Conservation (phyloP, 2,797 vertebrate genomes). For the Tokudaia muenninki region DNA sequence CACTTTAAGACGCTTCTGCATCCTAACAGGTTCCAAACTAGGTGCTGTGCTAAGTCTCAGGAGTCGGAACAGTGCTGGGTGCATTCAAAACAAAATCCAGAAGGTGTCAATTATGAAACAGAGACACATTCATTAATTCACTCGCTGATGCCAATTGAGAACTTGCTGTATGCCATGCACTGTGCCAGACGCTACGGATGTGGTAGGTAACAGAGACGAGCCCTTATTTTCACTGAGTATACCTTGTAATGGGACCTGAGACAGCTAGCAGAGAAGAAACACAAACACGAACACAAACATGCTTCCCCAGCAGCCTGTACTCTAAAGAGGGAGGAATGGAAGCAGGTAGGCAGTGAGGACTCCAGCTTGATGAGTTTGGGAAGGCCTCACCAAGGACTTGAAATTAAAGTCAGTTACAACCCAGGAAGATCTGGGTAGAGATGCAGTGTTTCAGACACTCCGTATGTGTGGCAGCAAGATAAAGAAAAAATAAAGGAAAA, state of each 20-base stretch:
- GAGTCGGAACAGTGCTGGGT: background rate
- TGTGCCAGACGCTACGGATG: background rate
- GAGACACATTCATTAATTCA: background rate
- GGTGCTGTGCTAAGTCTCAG: background rate
- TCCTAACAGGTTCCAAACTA: conserved; percentile 5
- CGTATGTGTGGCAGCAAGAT: background rate
- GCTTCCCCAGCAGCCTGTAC: background rate
- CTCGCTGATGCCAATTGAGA: conserved; percentile 32
- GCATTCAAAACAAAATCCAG: background rate
- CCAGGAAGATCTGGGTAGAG: conserved; percentile 19
- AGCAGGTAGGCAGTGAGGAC: background rate
- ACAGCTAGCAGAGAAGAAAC: conserved; percentile 13
- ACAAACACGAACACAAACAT: background rate
- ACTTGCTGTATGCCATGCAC: background rate
- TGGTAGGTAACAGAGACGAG: background rate
- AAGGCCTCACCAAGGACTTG: conserved; percentile 41
- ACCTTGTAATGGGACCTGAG: background rate
- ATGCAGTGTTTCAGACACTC: conserved; percentile 49
- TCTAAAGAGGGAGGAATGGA: conserved; percentile 32
- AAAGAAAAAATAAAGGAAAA: background rate
- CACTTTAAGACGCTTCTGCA: background rate
- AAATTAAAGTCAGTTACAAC: conserved; percentile 54
- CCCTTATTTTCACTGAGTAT: background rate
- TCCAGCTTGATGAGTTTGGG: background rate
- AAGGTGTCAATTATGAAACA: conserved; percentile 23